Evolutionary conservation across 2,888 invertebrate species (phyloP).

Genomic region (Nemapogon koenigi): DNA sequence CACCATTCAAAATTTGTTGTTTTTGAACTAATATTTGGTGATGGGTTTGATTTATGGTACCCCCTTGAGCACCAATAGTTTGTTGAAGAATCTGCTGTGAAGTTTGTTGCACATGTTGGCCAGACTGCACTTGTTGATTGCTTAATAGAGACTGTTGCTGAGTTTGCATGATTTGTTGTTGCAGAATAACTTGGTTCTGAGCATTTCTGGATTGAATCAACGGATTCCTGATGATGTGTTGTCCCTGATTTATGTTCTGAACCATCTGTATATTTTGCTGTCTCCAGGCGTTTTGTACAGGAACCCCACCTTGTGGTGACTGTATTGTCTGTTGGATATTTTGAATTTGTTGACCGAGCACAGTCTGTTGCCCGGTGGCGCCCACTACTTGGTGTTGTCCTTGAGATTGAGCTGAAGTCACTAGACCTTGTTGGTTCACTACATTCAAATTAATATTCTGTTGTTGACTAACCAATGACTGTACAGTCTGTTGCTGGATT

Average conservation of each 20-base stretch:
- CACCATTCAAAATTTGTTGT: conserved; percentile 65
- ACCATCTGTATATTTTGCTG: conserved; percentile 61
- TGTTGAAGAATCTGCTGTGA: conserved; percentile 69
- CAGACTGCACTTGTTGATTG: conserved; percentile 50
- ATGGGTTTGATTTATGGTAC: conserved; percentile 52
- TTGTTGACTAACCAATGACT: conserved; percentile 46
- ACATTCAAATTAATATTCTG: conserved; percentile 55
- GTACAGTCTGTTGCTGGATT: conserved; percentile 52
- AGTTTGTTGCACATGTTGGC: conserved; percentile 61
- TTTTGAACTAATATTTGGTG: conserved; percentile 59
- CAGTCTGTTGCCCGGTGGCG: conserved; percentile 40
- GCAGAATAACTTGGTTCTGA: conserved; percentile 60
- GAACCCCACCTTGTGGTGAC: conserved; percentile 37
- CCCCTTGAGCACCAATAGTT: conserved; percentile 59
- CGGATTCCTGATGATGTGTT: conserved; percentile 53
- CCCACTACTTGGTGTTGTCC: conserved; percentile 43
- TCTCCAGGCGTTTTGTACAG: conserved; percentile 48
- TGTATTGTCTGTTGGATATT: conserved; percentile 53
- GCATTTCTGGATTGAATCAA: conserved; percentile 51
- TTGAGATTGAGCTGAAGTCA: conserved; percentile 45
- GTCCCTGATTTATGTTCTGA: conserved; percentile 54
- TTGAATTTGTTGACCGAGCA: conserved; percentile 57
- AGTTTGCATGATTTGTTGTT: conserved; percentile 64
- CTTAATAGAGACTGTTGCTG: conserved; percentile 54
- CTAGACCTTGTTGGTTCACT: conserved; percentile 45